phyloP scores from a whole-genome alignment of 2,113 vertebrate genomes.

The Genyomyrus donnyi region DNA sequence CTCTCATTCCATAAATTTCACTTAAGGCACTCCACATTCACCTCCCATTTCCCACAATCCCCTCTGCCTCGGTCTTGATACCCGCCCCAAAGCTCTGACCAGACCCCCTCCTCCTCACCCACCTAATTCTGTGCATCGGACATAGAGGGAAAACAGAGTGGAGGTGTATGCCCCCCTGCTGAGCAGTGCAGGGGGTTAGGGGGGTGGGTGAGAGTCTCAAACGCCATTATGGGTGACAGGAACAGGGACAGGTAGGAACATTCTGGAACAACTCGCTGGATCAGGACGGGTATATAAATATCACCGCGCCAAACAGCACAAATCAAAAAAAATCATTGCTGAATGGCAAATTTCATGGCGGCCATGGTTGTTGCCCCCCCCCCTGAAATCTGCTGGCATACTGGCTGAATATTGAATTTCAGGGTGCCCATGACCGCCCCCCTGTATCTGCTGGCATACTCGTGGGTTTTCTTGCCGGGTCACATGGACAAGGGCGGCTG shows the following conservation, averaged over 20 bases:
- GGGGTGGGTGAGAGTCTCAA: background rate
- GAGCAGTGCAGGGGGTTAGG: background rate
- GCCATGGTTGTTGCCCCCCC: background rate
- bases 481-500: slow-evolving; percentile 34
- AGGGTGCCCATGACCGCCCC: background rate
- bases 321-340: background rate
- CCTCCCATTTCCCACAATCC: slow-evolving; percentile 32
- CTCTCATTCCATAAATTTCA: slow-evolving; percentile 27
- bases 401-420: background rate
- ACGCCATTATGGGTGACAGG: background rate
- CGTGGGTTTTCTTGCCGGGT: background rate
- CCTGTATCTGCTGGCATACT: background rate
- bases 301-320: background rate
- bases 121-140: background rate
- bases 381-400: background rate
- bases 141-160: background rate
- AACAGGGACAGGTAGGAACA: background rate
- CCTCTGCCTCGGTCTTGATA: slow-evolving; percentile 17
- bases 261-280: background rate
- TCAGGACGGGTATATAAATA: background rate
- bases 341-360: background rate
- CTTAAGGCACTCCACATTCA: slow-evolving; percentile 36
- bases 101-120: background rate
- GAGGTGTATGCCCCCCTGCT: background rate
- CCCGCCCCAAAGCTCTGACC: background rate